A percentile compares a stretch with the other conserved stretches of the same genome.
Conservation (phyloP, 2,888 invertebrate species). For the Barypeithes pellucidus region DNA sequence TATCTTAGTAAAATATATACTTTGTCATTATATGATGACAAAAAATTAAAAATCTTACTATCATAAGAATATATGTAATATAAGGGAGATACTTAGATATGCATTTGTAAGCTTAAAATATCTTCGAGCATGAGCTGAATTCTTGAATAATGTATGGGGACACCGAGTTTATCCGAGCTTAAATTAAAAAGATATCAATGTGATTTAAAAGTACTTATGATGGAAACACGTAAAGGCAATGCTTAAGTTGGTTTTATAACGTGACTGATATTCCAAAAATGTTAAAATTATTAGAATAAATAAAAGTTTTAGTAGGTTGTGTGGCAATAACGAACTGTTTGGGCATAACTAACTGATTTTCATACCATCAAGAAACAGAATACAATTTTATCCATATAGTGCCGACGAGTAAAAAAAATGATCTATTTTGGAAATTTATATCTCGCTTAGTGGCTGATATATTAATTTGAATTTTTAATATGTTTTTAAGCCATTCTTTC, state of each 20-base stretch:
- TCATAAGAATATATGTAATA: conserved; percentile 8
- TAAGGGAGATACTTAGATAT: conserved; percentile 26
- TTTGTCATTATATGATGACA: no score
- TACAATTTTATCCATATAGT: no score
- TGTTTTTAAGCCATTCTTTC: no score
- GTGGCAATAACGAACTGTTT: no score
- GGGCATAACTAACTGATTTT: no score
- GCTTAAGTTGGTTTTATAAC: conserved; percentile 29
- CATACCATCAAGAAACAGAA: no score
- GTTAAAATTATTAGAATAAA: conserved; percentile 11
- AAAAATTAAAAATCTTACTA: neutral
- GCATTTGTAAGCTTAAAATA: conserved; percentile 31
- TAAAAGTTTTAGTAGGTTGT: no score
- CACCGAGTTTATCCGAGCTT: conserved; percentile 29
- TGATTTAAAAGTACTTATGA: conserved; percentile 43
- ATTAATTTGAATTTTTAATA: no score
- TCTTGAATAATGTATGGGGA: conserved; percentile 36
- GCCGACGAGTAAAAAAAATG: no score
- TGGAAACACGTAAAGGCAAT: conserved; percentile 20
- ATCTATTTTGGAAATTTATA: no score
- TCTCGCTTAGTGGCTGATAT: no score
- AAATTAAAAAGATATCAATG: conserved; percentile 51
- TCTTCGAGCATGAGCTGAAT: conserved; percentile 34
- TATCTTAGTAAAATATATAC: no score
- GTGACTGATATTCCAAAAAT: conserved; percentile 8